Base-by-base conservation (phyloP, 2,888 invertebrate genomes). In the Phymatocera aterrima region DNA sequence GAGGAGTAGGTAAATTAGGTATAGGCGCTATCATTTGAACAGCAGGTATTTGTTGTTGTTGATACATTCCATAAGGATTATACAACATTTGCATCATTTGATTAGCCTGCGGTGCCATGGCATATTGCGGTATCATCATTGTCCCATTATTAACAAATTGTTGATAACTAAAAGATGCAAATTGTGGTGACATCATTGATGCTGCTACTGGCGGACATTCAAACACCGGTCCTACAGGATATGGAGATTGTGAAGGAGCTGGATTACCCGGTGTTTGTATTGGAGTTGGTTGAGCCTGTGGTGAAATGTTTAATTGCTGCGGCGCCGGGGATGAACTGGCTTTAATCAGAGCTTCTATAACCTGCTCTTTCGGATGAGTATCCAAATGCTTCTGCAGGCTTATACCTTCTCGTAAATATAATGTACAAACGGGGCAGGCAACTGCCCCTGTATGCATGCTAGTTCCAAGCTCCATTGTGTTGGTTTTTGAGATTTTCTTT, bases 361-460 rank as follows among this genome's bases (percentile, higher is more conserved):
- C 96, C 91, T 96, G 96, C 85, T 96, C 96, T 90, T 97, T 97
- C 57, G 97, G 96, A 92, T 97, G 97, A 34, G 96, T 96, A 88
- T 96, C 95, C 90, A 97, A 92, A 90, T 97, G 97, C 82, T 94
- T 94, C 88, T 96, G 95, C 84, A 97, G 91, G 80, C 95, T 94
- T 92, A 97, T 97, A 79, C 96, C 97, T 91, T 95, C 95, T 84
- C 96, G 94, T 83, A 97, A 92, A 90, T 94, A 97, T 81, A 97
- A 92, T 51, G 96, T 97, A 91, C 97, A 97, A 83, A 97, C 96
- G 77, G 97, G 97, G 90, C 97, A 97, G 89, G 92, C 91, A 78
- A 91, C 89, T 80, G 91, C 91, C 80, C 89, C 87, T 74, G 85
- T 84, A 72, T 85, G 81, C 81, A 65, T 48, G 80, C 75, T 34